phyloP scores from a whole-genome alignment of 1,140 invertebrate species.

The Zaprionus vittiger region DNA sequence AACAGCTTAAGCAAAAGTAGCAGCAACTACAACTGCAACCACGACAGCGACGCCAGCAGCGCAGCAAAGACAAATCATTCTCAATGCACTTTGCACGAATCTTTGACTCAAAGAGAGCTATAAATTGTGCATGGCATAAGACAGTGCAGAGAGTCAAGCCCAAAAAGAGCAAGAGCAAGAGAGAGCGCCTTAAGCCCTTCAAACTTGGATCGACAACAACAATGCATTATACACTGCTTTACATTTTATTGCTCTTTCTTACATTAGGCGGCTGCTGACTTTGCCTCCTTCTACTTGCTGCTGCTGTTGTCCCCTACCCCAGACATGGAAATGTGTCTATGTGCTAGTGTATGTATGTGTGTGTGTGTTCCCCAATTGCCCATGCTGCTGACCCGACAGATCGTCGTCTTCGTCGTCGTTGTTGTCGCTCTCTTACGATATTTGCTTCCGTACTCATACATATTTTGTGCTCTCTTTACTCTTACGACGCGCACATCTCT shows the following conservation, averaged over 20 bases:
- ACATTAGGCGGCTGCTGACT: constrained; percentile 30
- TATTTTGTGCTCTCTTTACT: constrained; percentile 2
- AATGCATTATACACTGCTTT: constrained; percentile 22
- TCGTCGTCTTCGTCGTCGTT: constrained; percentile 40
- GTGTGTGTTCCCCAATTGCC: constrained; percentile 53
- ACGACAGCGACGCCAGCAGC: constrained; percentile 15
- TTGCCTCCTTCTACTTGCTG: constrained; percentile 37
- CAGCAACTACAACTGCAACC: constrained; percentile 1
- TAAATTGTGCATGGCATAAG: constrained; percentile 14
- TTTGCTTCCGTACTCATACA: constrained; percentile 58
- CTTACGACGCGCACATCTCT: constrained; percentile 25
- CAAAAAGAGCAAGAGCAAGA: constrained; percentile 33
- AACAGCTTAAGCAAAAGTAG: constrained; percentile 25
- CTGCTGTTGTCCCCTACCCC: constrained; percentile 12
- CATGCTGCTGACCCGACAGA: constrained; percentile 59
- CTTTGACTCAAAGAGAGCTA: constrained; percentile 50
- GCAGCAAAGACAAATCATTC: constrained; percentile 30
- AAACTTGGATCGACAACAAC: not conserved
- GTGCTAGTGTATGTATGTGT: constrained; percentile 27
- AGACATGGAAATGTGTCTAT: constrained; percentile 8
- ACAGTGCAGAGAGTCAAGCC: constrained; percentile 37
- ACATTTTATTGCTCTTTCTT: constrained; percentile 67
- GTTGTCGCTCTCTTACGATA: constrained; percentile 43
- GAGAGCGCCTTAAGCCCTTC: constrained; percentile 4
- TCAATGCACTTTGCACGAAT: constrained; percentile 42